A percentile compares a stretch with the other conserved stretches of the same genome.
phyloP scores from a whole-genome alignment of 2,113 vertebrate genomes.

The Anguilla rostrata region DNA sequence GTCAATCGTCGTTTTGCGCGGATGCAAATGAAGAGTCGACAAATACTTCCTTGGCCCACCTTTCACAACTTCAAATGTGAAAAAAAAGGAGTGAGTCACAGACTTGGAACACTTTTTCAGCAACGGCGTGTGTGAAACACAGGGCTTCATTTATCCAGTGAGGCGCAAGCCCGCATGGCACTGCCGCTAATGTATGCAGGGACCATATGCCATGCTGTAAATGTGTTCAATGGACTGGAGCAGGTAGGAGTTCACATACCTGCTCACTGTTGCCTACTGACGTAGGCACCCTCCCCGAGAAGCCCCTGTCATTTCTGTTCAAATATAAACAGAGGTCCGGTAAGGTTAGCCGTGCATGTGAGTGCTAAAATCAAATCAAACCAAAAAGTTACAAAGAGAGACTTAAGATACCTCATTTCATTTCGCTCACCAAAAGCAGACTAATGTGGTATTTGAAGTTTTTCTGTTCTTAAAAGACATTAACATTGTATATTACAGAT shows the following conservation, averaged over 20 bases:
- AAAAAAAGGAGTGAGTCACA: slow-evolving; percentile 21
- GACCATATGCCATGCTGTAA: slow-evolving; percentile 16
- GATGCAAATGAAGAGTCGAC: background rate
- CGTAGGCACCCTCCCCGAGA: slow-evolving; percentile 29
- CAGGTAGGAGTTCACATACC: slow-evolving; percentile 14
- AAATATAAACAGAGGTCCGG: slow-evolving; percentile 45
- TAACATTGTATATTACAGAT: background rate
- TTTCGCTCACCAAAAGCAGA: background rate
- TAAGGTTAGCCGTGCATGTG: slow-evolving; percentile 30
- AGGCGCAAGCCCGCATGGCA: slow-evolving; percentile 17
- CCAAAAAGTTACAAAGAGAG: too few relatives aligned
- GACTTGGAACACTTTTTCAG: slow-evolving; percentile 25
- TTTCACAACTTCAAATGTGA: background rate
- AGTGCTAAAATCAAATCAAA: slow-evolving; percentile 24
- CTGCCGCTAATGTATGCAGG: slow-evolving; percentile 38
- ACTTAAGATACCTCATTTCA: background rate
- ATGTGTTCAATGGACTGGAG: slow-evolving; percentile 35
- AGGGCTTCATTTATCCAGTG: slow-evolving; percentile 40
- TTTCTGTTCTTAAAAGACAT: background rate
- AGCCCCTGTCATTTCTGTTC: slow-evolving; percentile 36
- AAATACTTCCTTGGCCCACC: background rate
- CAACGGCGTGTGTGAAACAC: slow-evolving; percentile 39
- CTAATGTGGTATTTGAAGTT: background rate
- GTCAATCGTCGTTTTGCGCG: background rate
- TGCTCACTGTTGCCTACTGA: slow-evolving; percentile 40